A percentile compares a stretch with the other conserved stretches of the same genome.
Conservation (phyloP, 1,140 invertebrate species). For the Lucilia cuprina region DNA sequence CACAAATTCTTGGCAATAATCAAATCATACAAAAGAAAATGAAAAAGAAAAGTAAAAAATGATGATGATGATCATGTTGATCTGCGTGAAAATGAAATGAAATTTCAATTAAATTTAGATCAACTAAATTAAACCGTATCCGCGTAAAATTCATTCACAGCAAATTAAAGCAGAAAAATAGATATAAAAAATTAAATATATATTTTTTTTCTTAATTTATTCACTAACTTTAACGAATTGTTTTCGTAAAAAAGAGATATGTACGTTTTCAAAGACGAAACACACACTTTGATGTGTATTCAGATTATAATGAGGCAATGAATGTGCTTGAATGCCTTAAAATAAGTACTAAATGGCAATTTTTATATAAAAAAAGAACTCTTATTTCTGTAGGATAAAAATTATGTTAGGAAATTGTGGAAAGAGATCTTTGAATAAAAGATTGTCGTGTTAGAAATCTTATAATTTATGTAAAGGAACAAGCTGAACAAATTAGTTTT, state of each 20-base stretch:
- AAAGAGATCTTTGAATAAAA: not conserved
- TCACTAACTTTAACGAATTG: not conserved
- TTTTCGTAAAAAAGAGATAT: not conserved
- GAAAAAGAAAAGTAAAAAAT: not conserved
- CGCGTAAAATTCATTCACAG: conserved; percentile 35
- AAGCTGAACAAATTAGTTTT: not conserved
- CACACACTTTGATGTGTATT: conserved; percentile 17
- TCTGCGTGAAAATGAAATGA: conserved; percentile 8
- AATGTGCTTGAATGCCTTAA: conserved; percentile 13
- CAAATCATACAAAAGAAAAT: not conserved
- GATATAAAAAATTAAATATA: not conserved
- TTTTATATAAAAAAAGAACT: not conserved
- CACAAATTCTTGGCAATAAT: conserved; percentile 24
- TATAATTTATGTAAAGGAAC: too few species aligned
- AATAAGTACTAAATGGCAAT: not conserved
- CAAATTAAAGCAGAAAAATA: conserved; percentile 24
- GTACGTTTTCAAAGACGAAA: too few species aligned
- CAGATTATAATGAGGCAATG: conserved; percentile 25
- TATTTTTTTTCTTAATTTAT: too few species aligned
- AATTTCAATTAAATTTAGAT: conserved; percentile 35
- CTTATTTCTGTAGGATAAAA: not conserved
- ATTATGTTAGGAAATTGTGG: not conserved
- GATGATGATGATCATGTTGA: not conserved
- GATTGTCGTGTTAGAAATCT: too few species aligned
- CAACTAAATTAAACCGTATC: conserved; percentile 33